Conservation (phyloP, 2,888 invertebrate species). For the Odontocerum albicorne region DNA sequence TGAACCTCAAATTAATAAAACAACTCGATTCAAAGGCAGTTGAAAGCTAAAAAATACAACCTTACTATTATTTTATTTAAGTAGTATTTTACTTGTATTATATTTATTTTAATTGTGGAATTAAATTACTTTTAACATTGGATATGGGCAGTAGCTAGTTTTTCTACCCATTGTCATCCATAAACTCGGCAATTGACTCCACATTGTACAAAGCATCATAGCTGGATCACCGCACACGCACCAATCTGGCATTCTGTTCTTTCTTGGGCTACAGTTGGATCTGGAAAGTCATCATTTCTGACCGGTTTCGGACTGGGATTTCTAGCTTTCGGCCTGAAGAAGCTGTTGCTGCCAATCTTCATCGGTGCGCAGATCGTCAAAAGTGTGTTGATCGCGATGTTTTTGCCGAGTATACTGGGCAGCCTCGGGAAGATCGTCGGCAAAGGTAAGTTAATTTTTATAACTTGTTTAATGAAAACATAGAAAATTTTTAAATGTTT, state of each 20-base stretch:
- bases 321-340: conserved; percentile 78
- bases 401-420: conserved; percentile 81
- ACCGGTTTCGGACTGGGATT: conserved; percentile 68
- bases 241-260: conserved; percentile 7
- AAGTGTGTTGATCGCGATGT: conserved; percentile 79
- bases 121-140: no score
- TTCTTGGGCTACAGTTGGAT: conserved; percentile 29
- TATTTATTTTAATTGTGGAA: no score
- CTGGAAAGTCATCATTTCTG: conserved; percentile 63
- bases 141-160: no score
- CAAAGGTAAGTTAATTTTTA: conserved; percentile 63
- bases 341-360: conserved; percentile 78
- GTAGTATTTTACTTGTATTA: no score
- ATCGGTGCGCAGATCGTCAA: conserved; percentile 83
- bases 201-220: no score
- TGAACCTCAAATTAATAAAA: no score
- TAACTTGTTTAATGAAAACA: conserved; percentile 15
- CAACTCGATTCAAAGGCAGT: no score
- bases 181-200: no score
- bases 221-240: conserved; percentile 8
- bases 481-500: neutral
- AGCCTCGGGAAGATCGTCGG: conserved; percentile 82
- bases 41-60: no score
- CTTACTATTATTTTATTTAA: no score
- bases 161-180: no score